These are phyloP conservation scores for Drosophila formosana DNA, from an alignment of 2,888 invertebrate genomes.

Conservation along the genomic window DNA sequence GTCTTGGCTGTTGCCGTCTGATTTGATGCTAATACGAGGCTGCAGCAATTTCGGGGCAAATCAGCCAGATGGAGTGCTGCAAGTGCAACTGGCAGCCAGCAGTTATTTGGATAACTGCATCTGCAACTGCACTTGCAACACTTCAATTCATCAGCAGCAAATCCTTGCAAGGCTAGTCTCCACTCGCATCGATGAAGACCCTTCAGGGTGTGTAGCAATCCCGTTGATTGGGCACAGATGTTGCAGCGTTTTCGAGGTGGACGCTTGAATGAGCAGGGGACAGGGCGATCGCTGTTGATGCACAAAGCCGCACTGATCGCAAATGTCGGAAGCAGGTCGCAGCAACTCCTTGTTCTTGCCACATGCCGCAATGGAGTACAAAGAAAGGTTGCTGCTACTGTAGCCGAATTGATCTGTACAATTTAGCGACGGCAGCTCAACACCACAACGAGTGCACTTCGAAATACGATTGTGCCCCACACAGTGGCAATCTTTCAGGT, in stretches of 20 bases:
- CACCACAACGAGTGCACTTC: slow-evolving; percentile 53
- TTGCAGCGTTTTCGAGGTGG: background rate
- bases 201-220: background rate
- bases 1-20: slow-evolving; percentile 26
- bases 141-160: background rate
- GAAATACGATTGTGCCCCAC: no score
- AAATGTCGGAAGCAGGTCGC: slow-evolving; percentile 27
- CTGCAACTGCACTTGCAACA: slow-evolving; percentile 23
- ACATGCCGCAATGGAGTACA: slow-evolving; percentile 50
- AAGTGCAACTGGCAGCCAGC: slow-evolving; percentile 7
- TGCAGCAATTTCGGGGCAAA: slow-evolving; percentile 3
- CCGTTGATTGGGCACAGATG: slow-evolving; percentile 31
- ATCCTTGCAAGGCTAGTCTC: background rate
- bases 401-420: background rate
- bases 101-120: background rate
- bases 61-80: slow-evolving; percentile 23
- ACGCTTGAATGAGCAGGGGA: background rate
- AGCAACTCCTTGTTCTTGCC: slow-evolving; percentile 29
- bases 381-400: slow-evolving; percentile 20
- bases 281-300: slow-evolving; percentile 36
- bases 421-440: background rate
- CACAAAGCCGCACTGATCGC: slow-evolving; percentile 54
- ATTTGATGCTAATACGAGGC: slow-evolving; percentile 46
- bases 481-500: background rate
- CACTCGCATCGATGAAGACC: background rate